Percentiles rank a stretch among this genome's conserved stretches.
Evolutionary conservation across 2,797 vertebrate species (phyloP).

Genomic region (Podarcis lilfordi): DNA sequence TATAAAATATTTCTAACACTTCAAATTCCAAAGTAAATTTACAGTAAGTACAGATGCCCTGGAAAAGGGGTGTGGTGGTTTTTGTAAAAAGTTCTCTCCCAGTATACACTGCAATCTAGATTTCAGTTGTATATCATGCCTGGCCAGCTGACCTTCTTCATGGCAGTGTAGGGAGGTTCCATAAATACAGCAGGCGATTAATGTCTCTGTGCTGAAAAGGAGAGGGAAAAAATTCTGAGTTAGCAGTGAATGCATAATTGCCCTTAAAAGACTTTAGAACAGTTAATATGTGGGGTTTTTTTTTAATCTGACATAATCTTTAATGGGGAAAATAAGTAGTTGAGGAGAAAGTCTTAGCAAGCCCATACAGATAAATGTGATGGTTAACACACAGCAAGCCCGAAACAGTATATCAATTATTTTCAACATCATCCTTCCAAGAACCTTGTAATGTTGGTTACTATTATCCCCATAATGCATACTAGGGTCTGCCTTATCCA

Average conservation of each 20-base stretch:
- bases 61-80: conserved; percentile 35
- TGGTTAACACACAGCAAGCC: not conserved
- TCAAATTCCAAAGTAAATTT: conserved; percentile 75
- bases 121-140: conserved; percentile 72
- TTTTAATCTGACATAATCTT: not conserved
- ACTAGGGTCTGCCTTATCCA: not conserved
- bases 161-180: conserved; percentile 78
- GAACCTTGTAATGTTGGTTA: not conserved
- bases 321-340: too few species aligned
- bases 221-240: conserved; percentile 71
- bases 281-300: conserved; percentile 11
- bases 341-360: not conserved
- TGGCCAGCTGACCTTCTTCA: conserved; percentile 75
- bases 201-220: conserved; percentile 87
- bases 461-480: not conserved
- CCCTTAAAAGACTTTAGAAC: conserved; percentile 30
- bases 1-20: conserved; percentile 78
- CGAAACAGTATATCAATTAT: not conserved
- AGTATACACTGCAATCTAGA: conserved; percentile 74
- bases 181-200: conserved; percentile 88
- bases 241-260: not conserved
- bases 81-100: conserved; percentile 55
- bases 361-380: not conserved
- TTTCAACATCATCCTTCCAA: not conserved
- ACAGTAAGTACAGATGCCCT: conserved; percentile 75